A percentile compares a stretch with the other conserved stretches of the same genome.
Conservation (phyloP, 2,888 invertebrate species). For the Adelognathus sp. region DNA sequence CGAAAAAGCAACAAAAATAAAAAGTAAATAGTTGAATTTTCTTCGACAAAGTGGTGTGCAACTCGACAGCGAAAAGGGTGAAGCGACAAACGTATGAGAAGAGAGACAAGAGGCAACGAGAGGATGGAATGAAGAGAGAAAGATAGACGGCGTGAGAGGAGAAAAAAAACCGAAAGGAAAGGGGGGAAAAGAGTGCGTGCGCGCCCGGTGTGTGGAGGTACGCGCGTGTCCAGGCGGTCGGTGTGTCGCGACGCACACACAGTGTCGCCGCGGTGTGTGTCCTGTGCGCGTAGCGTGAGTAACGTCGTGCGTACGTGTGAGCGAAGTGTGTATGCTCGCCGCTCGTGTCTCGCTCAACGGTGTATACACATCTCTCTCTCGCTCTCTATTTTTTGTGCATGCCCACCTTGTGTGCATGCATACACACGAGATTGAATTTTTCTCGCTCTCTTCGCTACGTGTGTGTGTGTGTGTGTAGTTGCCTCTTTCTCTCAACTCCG, state of each 20-base stretch:
- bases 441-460: slow-evolving; percentile 29
- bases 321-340: slow-evolving; percentile 19
- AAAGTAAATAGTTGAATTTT: too few relatives aligned
- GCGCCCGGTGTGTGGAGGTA: slow-evolving; percentile 57
- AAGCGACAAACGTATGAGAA: slow-evolving; percentile 26
- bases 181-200: slow-evolving; percentile 58
- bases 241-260: slow-evolving; percentile 51
- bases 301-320: slow-evolving; percentile 11
- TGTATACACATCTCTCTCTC: slow-evolving; percentile 28
- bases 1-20: neutral
- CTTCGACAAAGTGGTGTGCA: neutral
- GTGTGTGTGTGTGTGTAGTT: too few relatives aligned
- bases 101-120: slow-evolving; percentile 33
- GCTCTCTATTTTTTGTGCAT: slow-evolving; percentile 4
- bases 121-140: slow-evolving; percentile 46
- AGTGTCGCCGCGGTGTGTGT: slow-evolving; percentile 50
- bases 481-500: slow-evolving; percentile 31
- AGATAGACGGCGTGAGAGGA: slow-evolving; percentile 51
- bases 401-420: too few relatives aligned
- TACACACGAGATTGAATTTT: too few relatives aligned
- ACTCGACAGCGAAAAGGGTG: neutral
- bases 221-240: slow-evolving; percentile 50
- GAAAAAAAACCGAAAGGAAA: slow-evolving; percentile 44
- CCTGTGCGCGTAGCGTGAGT: slow-evolving; percentile 36
- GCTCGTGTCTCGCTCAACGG: slow-evolving; percentile 22